phyloP scores from a whole-genome alignment of 2,113 vertebrate genomes.

The Gavialis gangeticus region DNA sequence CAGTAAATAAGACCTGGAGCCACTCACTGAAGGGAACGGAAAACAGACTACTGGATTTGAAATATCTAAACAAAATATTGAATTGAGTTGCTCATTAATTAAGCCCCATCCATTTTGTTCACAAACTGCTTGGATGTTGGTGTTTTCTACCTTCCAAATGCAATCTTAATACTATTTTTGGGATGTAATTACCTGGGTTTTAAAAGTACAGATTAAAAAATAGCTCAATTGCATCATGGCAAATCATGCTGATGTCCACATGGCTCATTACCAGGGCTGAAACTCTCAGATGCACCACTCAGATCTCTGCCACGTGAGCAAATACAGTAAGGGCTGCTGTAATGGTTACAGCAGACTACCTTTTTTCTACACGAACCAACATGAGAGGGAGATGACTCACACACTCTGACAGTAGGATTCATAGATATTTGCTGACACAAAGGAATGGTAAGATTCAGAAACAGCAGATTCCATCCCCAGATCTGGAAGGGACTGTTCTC shows the following conservation, averaged over 20 bases:
- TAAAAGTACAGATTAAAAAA: constrained; percentile 10
- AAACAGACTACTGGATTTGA: constrained; percentile 4
- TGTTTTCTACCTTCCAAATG: neutral
- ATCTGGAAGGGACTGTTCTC: neutral
- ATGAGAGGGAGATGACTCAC: neutral
- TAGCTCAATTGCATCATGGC: neutral
- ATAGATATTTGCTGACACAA: neutral
- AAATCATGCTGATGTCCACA: neutral
- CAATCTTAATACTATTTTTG: neutral
- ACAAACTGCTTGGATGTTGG: neutral
- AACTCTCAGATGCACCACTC: neutral
- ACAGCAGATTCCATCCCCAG: neutral
- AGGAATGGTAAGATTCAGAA: neutral
- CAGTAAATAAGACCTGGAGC: constrained; percentile 40
- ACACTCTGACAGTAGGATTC: neutral
- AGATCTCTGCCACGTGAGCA: neutral
- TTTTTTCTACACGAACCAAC: neutral
- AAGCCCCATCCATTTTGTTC: neutral
- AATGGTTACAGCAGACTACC: neutral
- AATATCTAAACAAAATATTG: constrained; percentile 11
- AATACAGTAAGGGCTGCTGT: neutral
- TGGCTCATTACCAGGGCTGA: neutral
- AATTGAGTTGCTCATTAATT: neutral
- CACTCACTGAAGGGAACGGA: neutral
- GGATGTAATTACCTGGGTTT: neutral